Base-by-base conservation (phyloP, 2,888 invertebrate species). In the Apomyelois bistriatella region DNA sequence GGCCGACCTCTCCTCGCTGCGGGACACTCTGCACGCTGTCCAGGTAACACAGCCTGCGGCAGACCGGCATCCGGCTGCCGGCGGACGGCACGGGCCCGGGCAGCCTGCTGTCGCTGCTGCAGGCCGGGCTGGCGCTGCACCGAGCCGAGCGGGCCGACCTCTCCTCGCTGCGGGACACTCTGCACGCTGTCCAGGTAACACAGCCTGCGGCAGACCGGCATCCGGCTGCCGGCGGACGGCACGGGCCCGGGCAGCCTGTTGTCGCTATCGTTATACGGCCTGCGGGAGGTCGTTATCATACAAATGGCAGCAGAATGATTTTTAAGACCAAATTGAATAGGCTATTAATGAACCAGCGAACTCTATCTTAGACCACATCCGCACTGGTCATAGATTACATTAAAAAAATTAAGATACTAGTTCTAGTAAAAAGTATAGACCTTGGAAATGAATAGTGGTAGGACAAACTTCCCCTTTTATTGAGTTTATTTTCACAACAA, bases 61-160 rank as follows among this genome's bases (percentile, higher is more conserved):
- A 78, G 48, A 71, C 76, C 0, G 84, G 87, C 0, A 58, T 89
- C 3, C 53, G 59, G 0, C 49, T 90, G 43, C 82, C 84, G 0
- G 67, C 71, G 32, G 84, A 90, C 51, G 89, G 88, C 6, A 81
- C 82, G 0, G 89, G 88, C 58, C 90, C 90, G 0, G 88, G 87
- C 13, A 60, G 77, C 13, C 57, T 91, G 47, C 70, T 89, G 9
- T 70, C 82, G 0, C 54, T 87, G 38, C 60, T 90, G 37, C 79
- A 81, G 51, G 65, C 66, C 0, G 87, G 87, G 0, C 68, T 91
- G 0, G 61, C 64, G n/a, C 58, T 85, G 37, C 61, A 72, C 9
- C 57, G 86, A 1, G 54, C 59, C 2, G 68, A 75, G 0, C 66
- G 90, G n/a, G 64, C 74, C 1, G 74, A 78, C 47, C 63, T 90